Evolutionary conservation across 2,113 vertebrate genomes (phyloP), one percentile per base, ranked within the genome.

Genomic region (Mustela nigripes): DNA sequence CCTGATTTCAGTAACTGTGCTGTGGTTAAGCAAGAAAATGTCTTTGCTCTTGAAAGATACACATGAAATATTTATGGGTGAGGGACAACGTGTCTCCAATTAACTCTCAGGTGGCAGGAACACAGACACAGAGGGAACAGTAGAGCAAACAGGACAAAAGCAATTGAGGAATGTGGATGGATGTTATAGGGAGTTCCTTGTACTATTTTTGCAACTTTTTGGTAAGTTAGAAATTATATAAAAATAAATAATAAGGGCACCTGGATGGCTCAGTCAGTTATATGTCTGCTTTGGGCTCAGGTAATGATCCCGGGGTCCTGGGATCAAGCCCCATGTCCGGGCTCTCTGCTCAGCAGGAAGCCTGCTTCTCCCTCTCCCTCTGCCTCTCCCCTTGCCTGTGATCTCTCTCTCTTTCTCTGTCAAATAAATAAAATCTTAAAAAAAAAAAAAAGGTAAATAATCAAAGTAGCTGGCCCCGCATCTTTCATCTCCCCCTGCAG

Each of bases 1-100:
- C 56, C 53, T 60, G 87, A 89, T 42, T 88, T 84, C 10, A 7
- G 39, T 87, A 76, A 24, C 58, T 67, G 16, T 83, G 26, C 71
- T 74, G 60, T 63, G 62, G 82, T 45, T 48, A 58, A 79, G 71
- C 71, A 84, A 89, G 45, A 81, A 33, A 85, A 94, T 36, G 28
- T n/a, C 50, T 71, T 56, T 71, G 73, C 67, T 90, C 45, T 93
- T 92, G 90, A 95, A 91, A 91, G 45, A 94, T 53, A 45, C 5
- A 74, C 78, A 65, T 65, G 82, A 80, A 91, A 94, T 92, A 96
- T 60, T 84, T 92, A 89, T 62, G 63, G 78, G 10, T 18, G 22
- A 26, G 18, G 22, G 62, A 78, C 9, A 62, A 11, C 21, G 6
- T 5, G 15, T 45, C 53, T 86, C 42, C 11, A 60, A 53, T 65